phyloP scores from a whole-genome alignment of 2,113 vertebrate species.

The Sinocyclocheilus maitianheensis region DNA sequence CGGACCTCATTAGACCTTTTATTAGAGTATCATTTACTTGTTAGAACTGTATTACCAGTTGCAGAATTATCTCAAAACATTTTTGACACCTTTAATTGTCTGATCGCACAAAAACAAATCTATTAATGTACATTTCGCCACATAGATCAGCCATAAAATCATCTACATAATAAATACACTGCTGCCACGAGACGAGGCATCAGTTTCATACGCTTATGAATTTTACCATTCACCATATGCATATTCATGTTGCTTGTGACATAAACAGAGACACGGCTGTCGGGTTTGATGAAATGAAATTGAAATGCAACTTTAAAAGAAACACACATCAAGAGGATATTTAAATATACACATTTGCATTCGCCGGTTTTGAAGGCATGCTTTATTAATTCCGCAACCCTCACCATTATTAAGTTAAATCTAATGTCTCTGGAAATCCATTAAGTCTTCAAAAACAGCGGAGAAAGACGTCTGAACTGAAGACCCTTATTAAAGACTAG shows the following conservation, averaged over 20 bases:
- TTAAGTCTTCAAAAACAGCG: slow-evolving; percentile 55
- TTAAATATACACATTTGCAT: slow-evolving; percentile 50
- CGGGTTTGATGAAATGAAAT: slow-evolving; percentile 44
- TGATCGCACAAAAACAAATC: slow-evolving; percentile 10
- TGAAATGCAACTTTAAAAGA: slow-evolving; percentile 40
- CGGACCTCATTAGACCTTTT: slow-evolving; percentile 1
- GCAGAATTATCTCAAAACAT: not conserved
- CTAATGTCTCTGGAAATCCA: slow-evolving; percentile 55
- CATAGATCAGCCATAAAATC: slow-evolving; percentile 29
- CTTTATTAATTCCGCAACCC: slow-evolving; percentile 53
- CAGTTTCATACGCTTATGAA: slow-evolving; percentile 32
- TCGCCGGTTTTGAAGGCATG: slow-evolving; percentile 45
- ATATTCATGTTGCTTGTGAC: slow-evolving; percentile 49
- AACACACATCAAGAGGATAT: slow-evolving; percentile 46
- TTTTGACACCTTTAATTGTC: slow-evolving; percentile 8
- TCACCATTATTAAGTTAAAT: slow-evolving; percentile 53
- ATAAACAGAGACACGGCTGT: slow-evolving; percentile 32
- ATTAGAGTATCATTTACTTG: slow-evolving; percentile 13
- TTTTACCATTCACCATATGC: slow-evolving; percentile 38
- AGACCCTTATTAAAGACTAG: slow-evolving; percentile 50
- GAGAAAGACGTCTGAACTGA: slow-evolving; percentile 38
- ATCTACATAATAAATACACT: slow-evolving; percentile 13
- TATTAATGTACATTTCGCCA: not conserved
- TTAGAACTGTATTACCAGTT: not conserved
- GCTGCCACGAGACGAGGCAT: slow-evolving; percentile 15